Evolutionary conservation across 2,888 invertebrate species (phyloP).

Genomic region (Lasioglossum oenotherae): DNA sequence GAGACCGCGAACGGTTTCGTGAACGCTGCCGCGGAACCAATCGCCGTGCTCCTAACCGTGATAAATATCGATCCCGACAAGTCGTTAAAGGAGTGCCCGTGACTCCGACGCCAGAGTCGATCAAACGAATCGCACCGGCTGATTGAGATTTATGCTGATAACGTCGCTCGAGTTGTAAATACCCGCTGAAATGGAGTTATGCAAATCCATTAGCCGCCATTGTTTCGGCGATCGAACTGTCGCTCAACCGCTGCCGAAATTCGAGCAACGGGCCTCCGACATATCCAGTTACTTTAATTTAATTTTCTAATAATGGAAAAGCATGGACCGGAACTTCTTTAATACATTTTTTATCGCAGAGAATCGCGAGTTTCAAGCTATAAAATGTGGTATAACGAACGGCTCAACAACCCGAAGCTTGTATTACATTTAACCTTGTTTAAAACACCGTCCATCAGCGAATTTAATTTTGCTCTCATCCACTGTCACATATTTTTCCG

Average conservation of each 20-base stretch:
- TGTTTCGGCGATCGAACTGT: slow-evolving; percentile 5
- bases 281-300: neutral
- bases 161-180: slow-evolving; percentile 58
- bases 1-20: slow-evolving; percentile 56
- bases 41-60: slow-evolving; percentile 57
- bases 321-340: too few relatives aligned
- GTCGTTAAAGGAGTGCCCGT: slow-evolving; percentile 62
- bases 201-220: slow-evolving; percentile 61
- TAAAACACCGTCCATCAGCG: neutral
- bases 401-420: neutral
- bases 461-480: neutral
- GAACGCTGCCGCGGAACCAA: slow-evolving; percentile 52
- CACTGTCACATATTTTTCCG: neutral
- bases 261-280: neutral
- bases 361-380: too few relatives aligned
- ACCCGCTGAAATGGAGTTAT: slow-evolving; percentile 53
- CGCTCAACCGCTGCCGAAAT: neutral
- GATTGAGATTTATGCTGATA: slow-evolving; percentile 74
- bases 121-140: slow-evolving; percentile 64
- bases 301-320: neutral
- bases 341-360: too few relatives aligned
- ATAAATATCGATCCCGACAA: slow-evolving; percentile 70
- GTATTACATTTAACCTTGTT: neutral
- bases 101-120: slow-evolving; percentile 55
- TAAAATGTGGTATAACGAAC: neutral